phyloP scores from a whole-genome alignment of 2,888 invertebrate genomes.

The Sinhomidia bicolor region DNA sequence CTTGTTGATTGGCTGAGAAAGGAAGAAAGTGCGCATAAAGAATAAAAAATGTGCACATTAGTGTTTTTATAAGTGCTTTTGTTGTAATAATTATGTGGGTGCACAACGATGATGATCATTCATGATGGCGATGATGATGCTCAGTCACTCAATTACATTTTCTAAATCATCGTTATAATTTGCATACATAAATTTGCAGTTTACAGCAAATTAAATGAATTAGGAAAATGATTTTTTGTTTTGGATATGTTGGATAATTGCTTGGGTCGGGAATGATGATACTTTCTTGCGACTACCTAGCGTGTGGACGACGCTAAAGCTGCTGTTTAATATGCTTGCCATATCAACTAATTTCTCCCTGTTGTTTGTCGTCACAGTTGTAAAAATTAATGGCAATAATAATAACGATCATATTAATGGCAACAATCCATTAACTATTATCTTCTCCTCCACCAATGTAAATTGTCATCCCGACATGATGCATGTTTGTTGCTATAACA shows the following conservation, averaged over 20 bases:
- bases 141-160: conserved; percentile 4
- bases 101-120: not conserved
- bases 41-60: not conserved
- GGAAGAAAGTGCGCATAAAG: not conserved
- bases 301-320: not conserved
- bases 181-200: conserved; percentile 34
- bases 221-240: conserved; percentile 18
- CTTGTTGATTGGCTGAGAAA: conserved; percentile 1
- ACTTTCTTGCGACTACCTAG: not conserved
- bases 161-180: conserved; percentile 34
- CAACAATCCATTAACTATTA: conserved; percentile 15
- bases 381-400: not conserved
- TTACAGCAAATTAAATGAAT: conserved; percentile 43
- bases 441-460: no score
- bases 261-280: not conserved
- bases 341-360: not conserved
- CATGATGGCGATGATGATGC: not conserved
- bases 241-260: conserved; percentile 40
- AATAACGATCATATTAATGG: not conserved
- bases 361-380: not conserved
- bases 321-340: not conserved
- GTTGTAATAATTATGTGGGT: not conserved
- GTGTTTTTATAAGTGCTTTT: not conserved
- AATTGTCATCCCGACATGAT: conserved; percentile 14
- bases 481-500: not conserved